Percentiles rank a stretch among this genome's conserved stretches.
These are phyloP conservation scores for Parochlus steinenii DNA, from an alignment of 2,888 invertebrate genomes.

Conservation along the genomic window DNA sequence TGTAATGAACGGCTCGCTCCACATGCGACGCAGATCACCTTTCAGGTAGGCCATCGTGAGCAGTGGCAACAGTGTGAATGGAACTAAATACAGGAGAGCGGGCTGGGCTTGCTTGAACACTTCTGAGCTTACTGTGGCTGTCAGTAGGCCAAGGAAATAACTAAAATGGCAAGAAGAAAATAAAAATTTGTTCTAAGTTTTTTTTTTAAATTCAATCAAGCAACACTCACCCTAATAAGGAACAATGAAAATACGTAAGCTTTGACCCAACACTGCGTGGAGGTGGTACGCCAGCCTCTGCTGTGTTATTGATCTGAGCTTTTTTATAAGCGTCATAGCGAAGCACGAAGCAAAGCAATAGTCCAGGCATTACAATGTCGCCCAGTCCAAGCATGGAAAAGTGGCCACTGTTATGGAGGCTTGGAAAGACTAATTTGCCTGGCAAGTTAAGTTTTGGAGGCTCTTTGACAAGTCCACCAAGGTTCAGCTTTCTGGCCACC, in stretches of 20 bases:
- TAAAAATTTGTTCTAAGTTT: neutral
- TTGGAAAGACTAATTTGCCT: constrained; percentile 93
- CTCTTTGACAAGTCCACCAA: constrained; percentile 78
- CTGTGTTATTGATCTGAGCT: constrained; percentile 31
- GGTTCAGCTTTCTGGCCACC: constrained; percentile 81
- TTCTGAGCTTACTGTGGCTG: constrained; percentile 94
- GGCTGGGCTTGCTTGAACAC: constrained; percentile 98
- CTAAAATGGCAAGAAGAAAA: constrained; percentile 16
- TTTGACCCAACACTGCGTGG: constrained; percentile 41
- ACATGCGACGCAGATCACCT: constrained; percentile 95
- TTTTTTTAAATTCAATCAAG: neutral
- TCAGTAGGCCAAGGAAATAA: constrained; percentile 89
- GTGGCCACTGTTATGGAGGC: constrained; percentile 89
- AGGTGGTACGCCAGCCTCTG: constrained; percentile 35
- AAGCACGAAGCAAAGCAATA: constrained; percentile 86
- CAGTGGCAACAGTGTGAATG: constrained; percentile 89
- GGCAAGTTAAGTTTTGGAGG: constrained; percentile 91
- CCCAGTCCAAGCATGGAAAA: constrained; percentile 89
- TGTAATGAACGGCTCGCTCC: constrained; percentile 89
- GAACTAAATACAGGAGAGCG: constrained; percentile 90
- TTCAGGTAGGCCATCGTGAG: constrained; percentile 96
- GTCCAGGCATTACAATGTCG: constrained; percentile 88
- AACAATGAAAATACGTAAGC: constrained; percentile 95
- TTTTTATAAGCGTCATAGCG: constrained; percentile 97
- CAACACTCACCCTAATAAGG: constrained; percentile 58